These are phyloP conservation scores for Aegithalos caudatus DNA, from an alignment of 2,113 vertebrate species.

Conservation along the genomic window DNA sequence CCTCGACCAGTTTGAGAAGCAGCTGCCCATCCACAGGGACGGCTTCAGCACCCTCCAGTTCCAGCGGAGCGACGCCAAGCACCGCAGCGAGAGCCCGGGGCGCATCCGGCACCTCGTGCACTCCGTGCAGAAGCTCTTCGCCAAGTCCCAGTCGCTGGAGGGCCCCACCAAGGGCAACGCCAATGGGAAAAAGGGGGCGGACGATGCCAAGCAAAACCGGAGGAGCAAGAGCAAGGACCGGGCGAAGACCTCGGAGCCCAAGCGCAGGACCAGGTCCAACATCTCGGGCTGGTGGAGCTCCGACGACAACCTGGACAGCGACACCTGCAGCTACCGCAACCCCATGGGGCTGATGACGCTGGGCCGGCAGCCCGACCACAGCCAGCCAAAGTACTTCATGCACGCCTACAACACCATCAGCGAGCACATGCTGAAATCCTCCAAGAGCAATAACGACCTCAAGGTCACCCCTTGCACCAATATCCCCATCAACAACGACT, in stretches of 20 bases:
- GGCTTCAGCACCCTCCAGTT: conserved; percentile 98
- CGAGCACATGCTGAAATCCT: conserved; percentile 89
- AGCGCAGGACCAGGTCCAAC: conserved; percentile 90
- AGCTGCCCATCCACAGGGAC: conserved; percentile 88
- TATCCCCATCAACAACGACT: conserved; percentile 77
- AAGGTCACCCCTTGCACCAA: conserved; percentile 75
- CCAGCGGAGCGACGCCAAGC: conserved; percentile 86
- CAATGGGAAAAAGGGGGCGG: conserved; percentile 83
- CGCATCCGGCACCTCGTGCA: conserved; percentile 96
- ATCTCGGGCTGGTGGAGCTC: conserved; percentile 99
- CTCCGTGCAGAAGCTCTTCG: conserved; percentile 95
- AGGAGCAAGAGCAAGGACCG: conserved; percentile 97
- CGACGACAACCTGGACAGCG: conserved; percentile 87
- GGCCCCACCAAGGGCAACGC: conserved; percentile 84
- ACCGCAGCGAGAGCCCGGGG: conserved; percentile 93
- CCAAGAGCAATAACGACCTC: conserved; percentile 88
- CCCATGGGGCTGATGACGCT: conserved; percentile 92
- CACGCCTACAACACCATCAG: conserved; percentile 97
- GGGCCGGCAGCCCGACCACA: conserved; percentile 80
- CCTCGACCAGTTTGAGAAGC: conserved; percentile 96
- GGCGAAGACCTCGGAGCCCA: conserved; percentile 88
- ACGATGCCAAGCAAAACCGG: conserved; percentile 86
- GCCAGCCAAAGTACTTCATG: conserved; percentile 86
- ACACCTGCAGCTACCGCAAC: conserved; percentile 88
- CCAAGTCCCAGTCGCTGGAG: conserved; percentile 87